Conservation (phyloP, 2,113 vertebrate species). For the Petromus typicus region DNA sequence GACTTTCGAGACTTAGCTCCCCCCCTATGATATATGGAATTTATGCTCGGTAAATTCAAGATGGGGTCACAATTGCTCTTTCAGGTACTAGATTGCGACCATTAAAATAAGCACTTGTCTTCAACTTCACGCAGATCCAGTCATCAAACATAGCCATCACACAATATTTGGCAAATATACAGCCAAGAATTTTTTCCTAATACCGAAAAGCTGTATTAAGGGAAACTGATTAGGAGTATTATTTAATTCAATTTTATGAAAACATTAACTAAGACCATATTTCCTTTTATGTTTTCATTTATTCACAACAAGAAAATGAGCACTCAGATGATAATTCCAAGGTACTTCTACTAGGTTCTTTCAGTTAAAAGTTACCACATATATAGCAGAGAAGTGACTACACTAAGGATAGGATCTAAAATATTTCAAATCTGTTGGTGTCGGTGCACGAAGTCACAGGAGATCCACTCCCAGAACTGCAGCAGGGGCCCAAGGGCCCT, state of each 20-base stretch:
- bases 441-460: neutral
- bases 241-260: neutral
- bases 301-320: neutral
- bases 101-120: constrained; percentile 7
- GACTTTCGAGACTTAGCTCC: neutral
- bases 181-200: neutral
- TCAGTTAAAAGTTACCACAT: neutral
- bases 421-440: neutral
- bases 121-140: neutral
- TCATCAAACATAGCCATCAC: neutral
- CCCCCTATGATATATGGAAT: neutral
- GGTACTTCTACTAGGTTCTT: neutral
- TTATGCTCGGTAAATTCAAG: neutral
- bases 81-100: neutral
- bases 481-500: neutral
- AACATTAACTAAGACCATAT: neutral
- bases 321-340: neutral
- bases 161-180: too few species aligned
- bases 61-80: neutral
- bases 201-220: neutral
- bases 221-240: neutral
- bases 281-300: neutral
- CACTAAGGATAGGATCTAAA: neutral
- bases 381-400: neutral
- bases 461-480: neutral